A percentile compares a stretch with the other conserved stretches of the same genome.
Evolutionary conservation across 2,797 vertebrate genomes (phyloP).

Genomic region (Myotis myotis): DNA sequence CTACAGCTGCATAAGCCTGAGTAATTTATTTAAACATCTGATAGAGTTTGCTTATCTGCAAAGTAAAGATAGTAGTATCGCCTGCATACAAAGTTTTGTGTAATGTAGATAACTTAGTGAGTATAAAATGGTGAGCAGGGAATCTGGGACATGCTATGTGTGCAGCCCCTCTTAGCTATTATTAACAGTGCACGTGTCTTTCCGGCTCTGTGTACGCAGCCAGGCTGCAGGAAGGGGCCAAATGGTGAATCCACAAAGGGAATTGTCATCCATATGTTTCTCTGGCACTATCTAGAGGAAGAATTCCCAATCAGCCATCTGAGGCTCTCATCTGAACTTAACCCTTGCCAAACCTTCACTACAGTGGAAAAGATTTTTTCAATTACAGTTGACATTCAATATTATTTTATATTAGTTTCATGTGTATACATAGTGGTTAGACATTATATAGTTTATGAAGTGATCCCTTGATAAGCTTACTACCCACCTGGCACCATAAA

Average conservation of each 20-base stretch:
- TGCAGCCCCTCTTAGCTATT: neutral
- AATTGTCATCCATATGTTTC: neutral
- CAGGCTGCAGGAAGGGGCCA: neutral
- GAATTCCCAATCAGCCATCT: neutral
- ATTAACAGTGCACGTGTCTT: neutral
- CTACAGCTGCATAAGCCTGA: neutral
- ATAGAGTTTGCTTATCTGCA: neutral
- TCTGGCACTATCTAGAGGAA: neutral
- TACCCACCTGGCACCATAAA: neutral
- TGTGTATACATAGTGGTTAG: neutral
- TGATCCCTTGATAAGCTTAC: neutral
- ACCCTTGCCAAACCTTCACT: neutral
- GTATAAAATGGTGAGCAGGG: neutral
- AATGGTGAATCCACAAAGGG: neutral
- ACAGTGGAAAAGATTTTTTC: neutral
- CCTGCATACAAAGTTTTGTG: neutral
- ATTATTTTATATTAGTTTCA: neutral
- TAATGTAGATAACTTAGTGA: neutral
- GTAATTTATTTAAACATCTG: neutral
- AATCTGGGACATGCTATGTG: rapidly evolving
- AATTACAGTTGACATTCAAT: neutral
- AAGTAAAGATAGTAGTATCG: neutral
- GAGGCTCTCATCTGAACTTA: neutral
- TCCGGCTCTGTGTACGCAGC: neutral
- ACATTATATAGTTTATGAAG: neutral